These are phyloP conservation scores for Acrocephalus scirpaceus DNA, from an alignment of 2,797 vertebrate genomes.

Conservation along the genomic window DNA sequence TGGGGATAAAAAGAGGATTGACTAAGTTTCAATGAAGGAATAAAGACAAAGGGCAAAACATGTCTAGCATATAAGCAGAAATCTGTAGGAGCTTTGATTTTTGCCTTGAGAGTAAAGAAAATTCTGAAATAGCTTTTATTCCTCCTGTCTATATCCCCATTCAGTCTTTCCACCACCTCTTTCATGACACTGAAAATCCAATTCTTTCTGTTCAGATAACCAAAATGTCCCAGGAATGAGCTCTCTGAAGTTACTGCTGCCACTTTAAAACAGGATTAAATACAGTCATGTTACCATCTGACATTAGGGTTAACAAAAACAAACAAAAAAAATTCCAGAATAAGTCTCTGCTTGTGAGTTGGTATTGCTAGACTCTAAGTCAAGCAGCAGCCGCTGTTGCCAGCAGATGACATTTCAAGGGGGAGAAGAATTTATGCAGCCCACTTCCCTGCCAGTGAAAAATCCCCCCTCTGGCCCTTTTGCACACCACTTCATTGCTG, in stretches of 20 bases:
- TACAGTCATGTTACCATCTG: background rate
- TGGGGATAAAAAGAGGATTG: background rate
- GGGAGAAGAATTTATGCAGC: background rate
- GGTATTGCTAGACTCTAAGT: background rate
- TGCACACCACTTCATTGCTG: background rate
- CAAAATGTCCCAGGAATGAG: background rate
- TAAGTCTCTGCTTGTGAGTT: background rate
- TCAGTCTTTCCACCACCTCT: background rate
- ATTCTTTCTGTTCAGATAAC: background rate
- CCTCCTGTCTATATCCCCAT: background rate
- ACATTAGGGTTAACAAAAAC: background rate
- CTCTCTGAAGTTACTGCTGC: background rate
- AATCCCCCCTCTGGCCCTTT: background rate
- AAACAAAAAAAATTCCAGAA: background rate
- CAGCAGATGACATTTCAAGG: conserved; percentile 3
- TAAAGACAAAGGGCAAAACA: background rate
- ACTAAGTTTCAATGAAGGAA: background rate
- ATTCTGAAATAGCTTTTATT: background rate
- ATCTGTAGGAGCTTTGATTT: background rate
- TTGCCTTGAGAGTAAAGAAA: background rate
- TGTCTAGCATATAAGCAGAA: background rate
- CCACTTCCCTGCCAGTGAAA: background rate
- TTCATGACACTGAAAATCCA: background rate
- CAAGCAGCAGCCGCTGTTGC: background rate
- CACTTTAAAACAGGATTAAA: background rate